Percentiles rank a stretch among this genome's conserved stretches.
phyloP scores from a whole-genome alignment of 2,888 invertebrate species.

The Lypha dubia region DNA sequence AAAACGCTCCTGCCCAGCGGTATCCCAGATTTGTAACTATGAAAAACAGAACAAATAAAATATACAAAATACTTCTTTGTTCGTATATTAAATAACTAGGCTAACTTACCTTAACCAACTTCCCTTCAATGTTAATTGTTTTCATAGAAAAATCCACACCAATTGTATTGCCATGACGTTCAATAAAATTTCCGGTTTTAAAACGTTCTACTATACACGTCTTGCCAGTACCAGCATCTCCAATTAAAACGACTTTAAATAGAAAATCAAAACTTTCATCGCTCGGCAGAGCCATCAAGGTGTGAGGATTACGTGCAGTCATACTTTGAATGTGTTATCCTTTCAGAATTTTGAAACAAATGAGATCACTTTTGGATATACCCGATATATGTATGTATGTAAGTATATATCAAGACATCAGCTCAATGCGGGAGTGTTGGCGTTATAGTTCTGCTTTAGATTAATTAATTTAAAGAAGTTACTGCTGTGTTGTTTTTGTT shows the following conservation, averaged over 20 bases:
- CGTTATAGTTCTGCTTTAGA: not conserved
- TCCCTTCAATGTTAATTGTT: slow-evolving; percentile 95
- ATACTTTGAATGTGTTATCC: slow-evolving; percentile 81
- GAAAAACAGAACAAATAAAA: slow-evolving; percentile 34
- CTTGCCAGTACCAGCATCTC: slow-evolving; percentile 95
- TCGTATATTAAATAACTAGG: not conserved
- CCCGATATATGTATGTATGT: too few species aligned
- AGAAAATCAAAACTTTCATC: slow-evolving; percentile 96
- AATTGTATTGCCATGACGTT: slow-evolving; percentile 97
- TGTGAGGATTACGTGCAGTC: slow-evolving; percentile 90
- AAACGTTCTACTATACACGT: slow-evolving; percentile 98
- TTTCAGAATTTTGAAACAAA: slow-evolving; percentile 14
- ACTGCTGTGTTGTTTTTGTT: not conserved
- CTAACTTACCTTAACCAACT: slow-evolving; percentile 93
- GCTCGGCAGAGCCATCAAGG: slow-evolving; percentile 88
- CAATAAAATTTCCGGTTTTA: slow-evolving; percentile 97
- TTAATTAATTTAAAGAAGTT: slow-evolving; percentile 19
- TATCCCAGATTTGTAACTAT: slow-evolving; percentile 96
- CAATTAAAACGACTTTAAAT: slow-evolving; percentile 96
- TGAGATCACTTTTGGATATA: slow-evolving; percentile 50
- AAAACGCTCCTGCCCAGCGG: slow-evolving; percentile 97
- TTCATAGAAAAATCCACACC: slow-evolving; percentile 99
- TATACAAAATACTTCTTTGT: not conserved
- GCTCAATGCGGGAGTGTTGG: not conserved
- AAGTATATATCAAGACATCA: not conserved